Base-by-base conservation (phyloP, 2,888 invertebrate genomes). In the Parthenolecanium corni region DNA sequence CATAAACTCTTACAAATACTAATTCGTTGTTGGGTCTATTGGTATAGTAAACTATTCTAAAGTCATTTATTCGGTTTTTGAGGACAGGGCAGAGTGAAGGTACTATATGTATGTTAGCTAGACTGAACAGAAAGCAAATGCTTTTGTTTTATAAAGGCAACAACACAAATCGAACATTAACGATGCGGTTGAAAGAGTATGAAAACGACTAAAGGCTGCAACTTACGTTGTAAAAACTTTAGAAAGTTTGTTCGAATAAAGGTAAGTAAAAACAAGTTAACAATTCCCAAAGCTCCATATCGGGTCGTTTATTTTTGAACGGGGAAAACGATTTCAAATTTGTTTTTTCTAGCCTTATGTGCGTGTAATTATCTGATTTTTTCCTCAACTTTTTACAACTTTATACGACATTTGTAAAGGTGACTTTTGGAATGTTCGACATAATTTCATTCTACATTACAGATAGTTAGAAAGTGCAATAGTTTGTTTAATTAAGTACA, bases 101-200 rank as follows among this genome's bases (percentile, higher is more conserved):
- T 31, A 9, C 9, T 31, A n/a, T 24, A 42, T 21, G 25, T 23
- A 18, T 42, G 57, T 46, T n/a, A 38, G 47, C 44, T 47, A 47
- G 49, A 49, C 47, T 47, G 57, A 31, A 31, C 18, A 49, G 31
- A 20, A 47, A n/a, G 36, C 31, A 58, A 36, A 58, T 58, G 47
- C 58, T 24, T 31, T 49, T 49, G 49, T 58, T 58, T 31, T 31
- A 31, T 31, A 31, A 49, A 58, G 58, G 58, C 47, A 58, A 58
- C 4, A 31, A 9, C 58, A 58, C 58, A 58, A 58, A 58, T 58
- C 58, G 58, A 58, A 58, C 58, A 58, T 58, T 58, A 58, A 58
- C 46, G 58, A 58, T 58, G 47, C 58, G 58, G 25, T 58, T 21
- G 49, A 58, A 58, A 58, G 58, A 31, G 49, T 31, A 49, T 31